Conservation (phyloP, 2,888 invertebrate genomes). For the Unio pictorum region DNA sequence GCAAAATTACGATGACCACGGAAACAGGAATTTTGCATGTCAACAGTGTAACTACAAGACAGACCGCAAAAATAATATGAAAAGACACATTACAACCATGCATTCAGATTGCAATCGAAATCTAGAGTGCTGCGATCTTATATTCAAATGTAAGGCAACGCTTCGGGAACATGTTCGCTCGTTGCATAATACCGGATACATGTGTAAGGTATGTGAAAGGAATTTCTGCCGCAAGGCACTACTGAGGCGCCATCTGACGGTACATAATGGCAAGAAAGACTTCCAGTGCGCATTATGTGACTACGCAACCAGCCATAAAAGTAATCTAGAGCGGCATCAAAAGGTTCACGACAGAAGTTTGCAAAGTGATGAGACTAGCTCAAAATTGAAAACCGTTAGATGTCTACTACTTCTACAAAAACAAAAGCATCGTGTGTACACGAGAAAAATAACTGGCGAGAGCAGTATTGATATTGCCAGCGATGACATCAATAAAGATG, state of each 20-base stretch:
- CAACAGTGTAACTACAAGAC: conserved; percentile 67
- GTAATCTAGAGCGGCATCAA: conserved; percentile 72
- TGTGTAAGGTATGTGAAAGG: conserved; percentile 69
- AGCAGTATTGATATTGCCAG: no score
- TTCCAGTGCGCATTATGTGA: conserved; percentile 70
- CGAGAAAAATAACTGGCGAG: no score
- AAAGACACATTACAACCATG: conserved; percentile 71
- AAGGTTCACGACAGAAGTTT: conserved; percentile 50
- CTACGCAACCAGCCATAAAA: conserved; percentile 73
- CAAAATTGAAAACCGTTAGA: no score
- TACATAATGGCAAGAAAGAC: conserved; percentile 72
- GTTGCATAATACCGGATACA: conserved; percentile 70
- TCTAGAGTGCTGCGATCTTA: conserved; percentile 68
- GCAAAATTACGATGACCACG: no score
- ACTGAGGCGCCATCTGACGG: conserved; percentile 71
- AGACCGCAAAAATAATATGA: conserved; percentile 71
- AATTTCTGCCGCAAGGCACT: conserved; percentile 72
- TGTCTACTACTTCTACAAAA: no score
- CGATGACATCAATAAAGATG: no score
- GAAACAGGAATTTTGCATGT: conserved; percentile 32
- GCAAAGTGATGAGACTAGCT: no score
- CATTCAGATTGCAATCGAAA: conserved; percentile 64
- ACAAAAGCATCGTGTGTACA: no score
- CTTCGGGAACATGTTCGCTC: conserved; percentile 69
- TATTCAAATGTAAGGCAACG: conserved; percentile 70